Evolutionary conservation across 2,888 invertebrate genomes (phyloP), one percentile per base, ranked within the genome.

Genomic region (Antheraea yamamai): DNA sequence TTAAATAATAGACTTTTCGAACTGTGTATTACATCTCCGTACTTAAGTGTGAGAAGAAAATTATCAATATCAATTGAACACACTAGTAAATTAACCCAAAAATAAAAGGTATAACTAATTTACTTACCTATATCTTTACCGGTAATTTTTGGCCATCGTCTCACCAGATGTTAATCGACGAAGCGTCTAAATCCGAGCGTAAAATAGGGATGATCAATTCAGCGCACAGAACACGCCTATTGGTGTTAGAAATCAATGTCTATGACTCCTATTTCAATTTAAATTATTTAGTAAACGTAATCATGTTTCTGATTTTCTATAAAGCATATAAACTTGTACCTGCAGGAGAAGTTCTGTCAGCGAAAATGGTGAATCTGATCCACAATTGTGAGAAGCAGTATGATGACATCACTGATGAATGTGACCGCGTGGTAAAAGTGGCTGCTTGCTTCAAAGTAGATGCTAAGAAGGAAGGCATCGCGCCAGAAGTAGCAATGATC

Each of bases 401-500:
- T 80, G 90, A 93, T 30, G 84, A 84, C 51, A 83, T 93, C 23
- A 77, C 81, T 0, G 94, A 95, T 47, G 92, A 93, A 76, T 95
- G 94, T 79, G 85, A 80, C 71, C 87, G 94, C 0, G 92, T 94
- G 2, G 92, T 94, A 73, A 93, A 94, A 82, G 88, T 89, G 20
- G 90, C 94, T 0, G 92, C 93, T 0, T 95, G 94, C 86, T 95
- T 94, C 88, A 94, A 93, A 74, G 78, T 77, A 0, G 90, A 89
- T 78, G 85, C 89, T 14, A 89, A 88, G 82, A 87, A 82, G 72
- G 91, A 87, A 2, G 93, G 93, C 76, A 92, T 95, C 64, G 94
- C 94, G 0, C 94, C 94, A 0, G 93, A 94, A 72, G 87, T 95
- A 51, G 84, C 92, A 64, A 95, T 94, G 94, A 91, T 95, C 2